Percentiles rank a stretch among this genome's conserved stretches.
These are phyloP conservation scores for Agrotis puta DNA, from an alignment of 2,888 invertebrate species.

Conservation along the genomic window DNA sequence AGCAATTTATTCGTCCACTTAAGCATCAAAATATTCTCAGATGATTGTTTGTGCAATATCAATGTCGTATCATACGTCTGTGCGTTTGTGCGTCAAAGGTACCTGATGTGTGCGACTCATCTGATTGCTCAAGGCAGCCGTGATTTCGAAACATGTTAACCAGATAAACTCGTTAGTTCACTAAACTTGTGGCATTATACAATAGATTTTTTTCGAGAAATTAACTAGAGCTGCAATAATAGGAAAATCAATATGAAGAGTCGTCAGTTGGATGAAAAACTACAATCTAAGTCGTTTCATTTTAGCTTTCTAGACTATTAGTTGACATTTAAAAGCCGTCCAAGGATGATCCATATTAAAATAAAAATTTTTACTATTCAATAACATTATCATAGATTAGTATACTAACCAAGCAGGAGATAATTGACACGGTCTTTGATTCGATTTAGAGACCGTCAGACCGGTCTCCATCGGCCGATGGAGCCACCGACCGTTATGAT, in stretches of 20 bases:
- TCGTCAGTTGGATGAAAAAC: too few relatives aligned
- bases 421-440: background rate
- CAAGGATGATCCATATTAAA: constrained; percentile 9
- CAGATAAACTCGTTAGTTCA: constrained; percentile 29
- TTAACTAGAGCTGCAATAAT: background rate
- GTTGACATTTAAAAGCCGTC: constrained; percentile 23
- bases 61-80: background rate
- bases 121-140: constrained; percentile 38
- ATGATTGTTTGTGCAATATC: constrained; percentile 15
- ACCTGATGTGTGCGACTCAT: constrained; percentile 11
- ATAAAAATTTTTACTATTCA: background rate
- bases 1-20: background rate
- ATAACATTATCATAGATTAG: background rate
- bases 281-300: background rate
- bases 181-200: background rate
- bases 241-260: background rate
- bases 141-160: constrained; percentile 35
- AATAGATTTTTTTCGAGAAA: background rate
- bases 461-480: background rate
- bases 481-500: constrained; percentile 17
- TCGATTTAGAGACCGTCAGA: background rate
- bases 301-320: background rate
- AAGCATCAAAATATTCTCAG: background rate
- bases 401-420: background rate
- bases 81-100: background rate